Conservation (phyloP, 2,113 vertebrate genomes). For the Amblyopsis rosae region DNA sequence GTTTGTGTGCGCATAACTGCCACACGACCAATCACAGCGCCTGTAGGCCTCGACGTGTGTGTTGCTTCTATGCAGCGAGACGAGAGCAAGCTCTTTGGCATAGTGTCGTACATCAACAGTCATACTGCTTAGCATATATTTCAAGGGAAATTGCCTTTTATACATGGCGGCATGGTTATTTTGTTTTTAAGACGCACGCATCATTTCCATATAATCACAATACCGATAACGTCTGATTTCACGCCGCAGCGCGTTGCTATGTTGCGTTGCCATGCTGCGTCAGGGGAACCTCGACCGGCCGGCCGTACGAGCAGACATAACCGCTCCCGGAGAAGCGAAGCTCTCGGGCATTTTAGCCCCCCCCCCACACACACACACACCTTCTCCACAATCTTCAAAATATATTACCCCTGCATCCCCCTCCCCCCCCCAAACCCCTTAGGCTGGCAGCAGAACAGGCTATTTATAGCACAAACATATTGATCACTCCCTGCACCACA, state of each 20-base stretch:
- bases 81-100: neutral
- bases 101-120: conserved; percentile 12
- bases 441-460: conserved; percentile 16
- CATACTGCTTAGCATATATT: conserved; percentile 11
- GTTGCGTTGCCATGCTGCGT: conserved; percentile 14
- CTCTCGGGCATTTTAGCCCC: conserved; percentile 6
- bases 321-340: conserved; percentile 3
- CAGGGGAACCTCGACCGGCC: conserved; percentile 19
- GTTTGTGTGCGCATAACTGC: no score
- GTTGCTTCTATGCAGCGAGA: no score
- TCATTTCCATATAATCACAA: conserved; percentile 3
- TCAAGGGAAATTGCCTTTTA: conserved; percentile 18
- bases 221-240: conserved; percentile 15
- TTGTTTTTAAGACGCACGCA: neutral
- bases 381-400: conserved; percentile 58
- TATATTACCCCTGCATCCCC: conserved; percentile 73
- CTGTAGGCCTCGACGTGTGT: no score
- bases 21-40: no score
- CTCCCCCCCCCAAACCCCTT: conserved; percentile 66
- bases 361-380: neutral
- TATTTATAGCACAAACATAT: conserved; percentile 81
- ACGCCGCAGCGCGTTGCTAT: conserved; percentile 9
- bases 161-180: neutral
- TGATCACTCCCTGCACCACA: conserved; percentile 73
- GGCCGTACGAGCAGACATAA: conserved; percentile 10